Conservation (phyloP, 2,797 vertebrate species). For the Australoheros facetus region DNA sequence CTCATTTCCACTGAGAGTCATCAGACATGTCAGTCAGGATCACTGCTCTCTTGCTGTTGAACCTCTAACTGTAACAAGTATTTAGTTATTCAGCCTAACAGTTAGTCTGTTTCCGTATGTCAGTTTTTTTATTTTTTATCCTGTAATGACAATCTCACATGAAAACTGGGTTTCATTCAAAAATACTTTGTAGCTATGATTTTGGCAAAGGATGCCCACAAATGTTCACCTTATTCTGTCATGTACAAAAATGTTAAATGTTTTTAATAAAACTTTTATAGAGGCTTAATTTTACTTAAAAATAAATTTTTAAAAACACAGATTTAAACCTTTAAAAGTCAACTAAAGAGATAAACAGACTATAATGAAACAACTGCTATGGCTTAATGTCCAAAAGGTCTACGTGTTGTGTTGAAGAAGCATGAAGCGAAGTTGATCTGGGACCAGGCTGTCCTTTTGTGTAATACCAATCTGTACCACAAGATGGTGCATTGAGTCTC, state of each 20-base stretch:
- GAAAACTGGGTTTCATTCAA: neutral
- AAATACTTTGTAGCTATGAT: fast-evolving
- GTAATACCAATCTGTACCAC: fast-evolving
- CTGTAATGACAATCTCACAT: neutral
- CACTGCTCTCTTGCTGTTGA: neutral
- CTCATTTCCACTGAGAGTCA: neutral
- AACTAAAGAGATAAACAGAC: neutral
- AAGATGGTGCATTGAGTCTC: neutral
- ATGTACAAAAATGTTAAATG: fast-evolving
- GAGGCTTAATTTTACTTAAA: neutral
- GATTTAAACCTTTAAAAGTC: neutral
- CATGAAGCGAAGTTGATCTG: neutral
- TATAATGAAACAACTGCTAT: neutral
- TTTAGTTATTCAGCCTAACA: neutral
- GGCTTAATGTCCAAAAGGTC: neutral
- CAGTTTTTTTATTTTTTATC: too few species aligned
- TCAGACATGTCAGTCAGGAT: neutral
- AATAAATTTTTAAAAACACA: too few species aligned
- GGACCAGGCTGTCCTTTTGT: neutral
- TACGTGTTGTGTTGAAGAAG: neutral
- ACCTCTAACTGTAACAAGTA: neutral
- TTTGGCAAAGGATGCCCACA: neutral
- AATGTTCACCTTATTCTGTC: neutral
- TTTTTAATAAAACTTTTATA: neutral
- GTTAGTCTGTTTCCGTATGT: too few species aligned